A percentile compares a stretch with the other conserved stretches of the same genome.
Conservation (phyloP, 2,797 vertebrate genomes). For the Gobio occitaniae region DNA sequence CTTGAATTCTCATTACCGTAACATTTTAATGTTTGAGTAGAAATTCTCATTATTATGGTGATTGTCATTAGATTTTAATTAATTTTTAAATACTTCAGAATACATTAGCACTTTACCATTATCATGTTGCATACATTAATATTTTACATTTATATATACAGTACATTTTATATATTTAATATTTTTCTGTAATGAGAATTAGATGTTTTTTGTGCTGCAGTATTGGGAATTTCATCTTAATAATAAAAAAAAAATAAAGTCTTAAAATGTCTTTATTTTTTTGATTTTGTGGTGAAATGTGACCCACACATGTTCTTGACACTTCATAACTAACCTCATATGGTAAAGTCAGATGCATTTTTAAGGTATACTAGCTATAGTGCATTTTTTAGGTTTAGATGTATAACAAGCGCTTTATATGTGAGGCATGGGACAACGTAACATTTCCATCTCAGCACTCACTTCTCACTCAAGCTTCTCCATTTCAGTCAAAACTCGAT, state of each 20-base stretch:
- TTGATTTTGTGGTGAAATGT: neutral
- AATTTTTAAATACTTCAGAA: neutral
- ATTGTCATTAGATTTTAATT: neutral
- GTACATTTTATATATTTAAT: neutral
- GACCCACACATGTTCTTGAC: neutral
- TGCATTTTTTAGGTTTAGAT: neutral
- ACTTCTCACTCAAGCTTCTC: conserved; percentile 46
- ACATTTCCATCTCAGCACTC: conserved; percentile 51
- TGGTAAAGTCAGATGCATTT: neutral
- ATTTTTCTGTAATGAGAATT: neutral
- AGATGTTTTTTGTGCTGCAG: neutral
- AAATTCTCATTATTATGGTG: neutral
- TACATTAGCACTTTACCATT: neutral
- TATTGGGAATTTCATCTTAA: neutral
- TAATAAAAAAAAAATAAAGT: neutral
- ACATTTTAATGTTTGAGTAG: neutral
- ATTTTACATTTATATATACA: neutral
- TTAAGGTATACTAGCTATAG: neutral
- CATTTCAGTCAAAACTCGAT: conserved; percentile 40
- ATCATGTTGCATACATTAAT: neutral
- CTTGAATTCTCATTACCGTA: no score
- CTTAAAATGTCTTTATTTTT: neutral
- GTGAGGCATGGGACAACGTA: conserved; percentile 23
- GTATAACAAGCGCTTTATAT: neutral
- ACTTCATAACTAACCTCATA: neutral